A percentile compares a stretch with the other conserved stretches of the same genome.
phyloP scores from a whole-genome alignment of 2,113 vertebrate genomes.

The Psittacara wagleri region DNA sequence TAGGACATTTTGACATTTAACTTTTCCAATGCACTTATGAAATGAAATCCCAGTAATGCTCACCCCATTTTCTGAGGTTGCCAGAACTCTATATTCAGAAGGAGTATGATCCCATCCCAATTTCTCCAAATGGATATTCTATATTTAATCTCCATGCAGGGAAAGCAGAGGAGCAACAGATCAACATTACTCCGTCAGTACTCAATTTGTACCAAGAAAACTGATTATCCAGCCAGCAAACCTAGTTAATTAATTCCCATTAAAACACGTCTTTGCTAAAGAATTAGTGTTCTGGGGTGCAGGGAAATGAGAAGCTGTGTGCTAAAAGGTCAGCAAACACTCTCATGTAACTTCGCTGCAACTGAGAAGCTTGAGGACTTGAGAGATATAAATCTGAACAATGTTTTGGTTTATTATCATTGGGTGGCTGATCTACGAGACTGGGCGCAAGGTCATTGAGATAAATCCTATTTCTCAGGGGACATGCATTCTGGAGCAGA shows the following conservation, averaged over 20 bases:
- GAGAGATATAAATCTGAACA: not conserved
- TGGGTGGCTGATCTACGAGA: not conserved
- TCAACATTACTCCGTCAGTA: not conserved
- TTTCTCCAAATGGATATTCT: slow-evolving; percentile 7
- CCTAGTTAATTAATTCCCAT: slow-evolving; percentile 41
- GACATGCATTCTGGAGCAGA: not conserved
- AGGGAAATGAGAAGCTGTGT: not conserved
- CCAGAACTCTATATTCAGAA: not conserved
- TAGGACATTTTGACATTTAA: not conserved
- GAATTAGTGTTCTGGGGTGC: not conserved
- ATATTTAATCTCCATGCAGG: not conserved
- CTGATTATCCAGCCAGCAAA: slow-evolving; percentile 26
- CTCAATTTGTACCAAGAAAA: slow-evolving; percentile 38
- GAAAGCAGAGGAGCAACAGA: not conserved
- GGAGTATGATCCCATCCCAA: not conserved
- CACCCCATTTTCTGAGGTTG: slow-evolving; percentile 7
- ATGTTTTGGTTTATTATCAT: not conserved
- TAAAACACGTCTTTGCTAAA: not conserved
- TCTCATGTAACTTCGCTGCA: not conserved
- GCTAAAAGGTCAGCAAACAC: not conserved
- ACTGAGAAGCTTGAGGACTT: not conserved
- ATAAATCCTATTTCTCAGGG: not conserved
- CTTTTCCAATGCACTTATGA: not conserved
- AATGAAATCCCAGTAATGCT: slow-evolving; percentile 8
- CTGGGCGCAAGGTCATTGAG: not conserved